Conservation (phyloP, 2,888 invertebrate species). For the Conomelus anceps region DNA sequence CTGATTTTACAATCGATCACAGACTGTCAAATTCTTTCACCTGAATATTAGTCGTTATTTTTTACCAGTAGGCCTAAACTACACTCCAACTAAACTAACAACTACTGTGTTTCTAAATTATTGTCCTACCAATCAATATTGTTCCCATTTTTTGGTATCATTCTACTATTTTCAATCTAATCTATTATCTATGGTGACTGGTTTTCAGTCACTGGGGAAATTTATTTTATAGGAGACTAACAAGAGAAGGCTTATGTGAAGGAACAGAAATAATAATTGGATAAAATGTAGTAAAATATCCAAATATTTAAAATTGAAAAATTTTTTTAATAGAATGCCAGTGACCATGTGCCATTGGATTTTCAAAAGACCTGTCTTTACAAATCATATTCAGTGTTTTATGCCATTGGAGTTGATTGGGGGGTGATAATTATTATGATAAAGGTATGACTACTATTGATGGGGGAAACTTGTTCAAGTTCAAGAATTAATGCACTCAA, state of each 20-base stretch:
- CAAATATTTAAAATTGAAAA: too few species aligned
- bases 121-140: neutral
- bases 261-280: neutral
- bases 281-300: neutral
- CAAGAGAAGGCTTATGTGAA: neutral
- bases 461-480: too few species aligned
- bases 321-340: too few species aligned
- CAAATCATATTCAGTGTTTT: too few species aligned
- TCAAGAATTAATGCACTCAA: too few species aligned
- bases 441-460: too few species aligned
- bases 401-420: too few species aligned
- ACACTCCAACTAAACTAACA: neutral
- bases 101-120: neutral
- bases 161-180: neutral
- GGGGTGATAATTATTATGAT: too few species aligned
- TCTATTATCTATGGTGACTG: neutral
- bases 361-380: too few species aligned
- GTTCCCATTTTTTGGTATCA: neutral
- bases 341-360: too few species aligned
- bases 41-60: neutral
- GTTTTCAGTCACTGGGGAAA: neutral
- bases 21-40: neutral
- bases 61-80: neutral
- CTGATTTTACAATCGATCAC: neutral
- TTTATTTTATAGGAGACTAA: neutral